Percentiles rank a stretch among this genome's conserved stretches.
These are phyloP conservation scores for Chromoteleia sp. DNA, from an alignment of 2,888 invertebrate genomes.

Conservation along the genomic window DNA sequence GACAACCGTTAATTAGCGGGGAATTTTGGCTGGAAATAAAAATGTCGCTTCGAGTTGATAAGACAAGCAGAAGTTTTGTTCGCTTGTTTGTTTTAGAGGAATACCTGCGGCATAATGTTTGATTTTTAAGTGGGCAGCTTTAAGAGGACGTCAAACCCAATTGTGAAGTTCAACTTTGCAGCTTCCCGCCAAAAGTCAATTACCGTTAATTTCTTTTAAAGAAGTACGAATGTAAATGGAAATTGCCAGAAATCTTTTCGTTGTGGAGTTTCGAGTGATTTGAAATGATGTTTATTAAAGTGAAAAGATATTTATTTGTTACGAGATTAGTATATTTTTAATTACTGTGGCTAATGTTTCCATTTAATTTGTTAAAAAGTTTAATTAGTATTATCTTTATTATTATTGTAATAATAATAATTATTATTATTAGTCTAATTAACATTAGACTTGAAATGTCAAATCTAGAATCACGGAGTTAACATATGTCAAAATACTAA, in stretches of 20 bases:
- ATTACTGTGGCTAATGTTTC: too few relatives aligned
- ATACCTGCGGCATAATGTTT: slow-evolving; percentile 14
- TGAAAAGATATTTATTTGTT: too few relatives aligned
- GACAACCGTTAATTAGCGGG: slow-evolving; percentile 41
- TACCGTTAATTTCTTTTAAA: not conserved
- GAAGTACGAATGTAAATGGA: not conserved
- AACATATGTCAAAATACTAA: too few relatives aligned
- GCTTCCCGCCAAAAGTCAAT: slow-evolving; percentile 3
- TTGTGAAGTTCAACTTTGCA: not conserved
- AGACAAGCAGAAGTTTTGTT: slow-evolving; percentile 29
- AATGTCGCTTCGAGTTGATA: slow-evolving; percentile 41
- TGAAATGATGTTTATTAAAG: too few relatives aligned
- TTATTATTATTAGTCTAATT: too few relatives aligned
- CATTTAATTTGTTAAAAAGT: too few relatives aligned
- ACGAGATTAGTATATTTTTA: too few relatives aligned
- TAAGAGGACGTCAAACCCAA: slow-evolving; percentile 10
- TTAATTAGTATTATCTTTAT: too few relatives aligned
- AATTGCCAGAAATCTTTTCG: not conserved
- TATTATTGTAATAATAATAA: too few relatives aligned
- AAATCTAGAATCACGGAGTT: too few relatives aligned
- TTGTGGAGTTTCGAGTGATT: not conserved
- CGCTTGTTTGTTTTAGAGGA: slow-evolving; percentile 23
- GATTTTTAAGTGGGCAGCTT: slow-evolving; percentile 22
- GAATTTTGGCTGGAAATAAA: slow-evolving; percentile 35
- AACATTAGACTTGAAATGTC: too few relatives aligned